Evolutionary conservation across 2,888 invertebrate species (phyloP), one percentile per base, ranked within the genome.

Genomic region (Galerucella nymphaeae): DNA sequence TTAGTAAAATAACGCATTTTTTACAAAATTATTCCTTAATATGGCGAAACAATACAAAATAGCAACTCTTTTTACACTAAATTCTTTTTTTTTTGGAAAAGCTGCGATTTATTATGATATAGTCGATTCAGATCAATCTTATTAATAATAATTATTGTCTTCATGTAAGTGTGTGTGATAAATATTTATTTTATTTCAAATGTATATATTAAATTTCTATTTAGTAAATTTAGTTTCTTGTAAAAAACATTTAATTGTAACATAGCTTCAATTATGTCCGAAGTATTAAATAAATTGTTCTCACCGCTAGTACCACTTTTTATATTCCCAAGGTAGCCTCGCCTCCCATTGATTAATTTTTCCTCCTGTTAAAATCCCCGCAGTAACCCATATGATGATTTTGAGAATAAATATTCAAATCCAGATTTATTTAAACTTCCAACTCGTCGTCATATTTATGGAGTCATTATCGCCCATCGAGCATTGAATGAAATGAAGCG

Each of bases 131-230:
- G 58, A 9, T 45, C 55, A 59, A 66, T 66, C 66, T 58, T 70
- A 65, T 68, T 71, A 23, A 59, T 75, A n/a, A n/a, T 71, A 53
- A 53, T 18, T 16, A 50, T 62, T 62, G 73, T 73, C 68, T 75
- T 75, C 70, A 30, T 62, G 38, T 72, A 68, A 67, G 74, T 76
- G 78, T 75, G 77, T 78, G 76, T 75, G 75, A 75, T 76, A 74
- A 73, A 72, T 77, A 79, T 79, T 78, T 79, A 77, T 77, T 77
- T 71, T 72, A 71, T 75, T 71, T 75, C 74, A 48, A 48, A 74
- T 76, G 77, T 78, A 76, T 75, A 75, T 77, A 77, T 71, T 71
- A 71, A 69, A 71, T 66, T 73, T 68, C 59, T 61, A 69, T 70
- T 71, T 57, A 58, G 71, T 75, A 72, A 16, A 59, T 59, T 70